Percentiles rank a stretch among this genome's conserved stretches.
These are phyloP conservation scores for Chaetodon auriga DNA, from an alignment of 2,113 vertebrate genomes.

Conservation along the genomic window DNA sequence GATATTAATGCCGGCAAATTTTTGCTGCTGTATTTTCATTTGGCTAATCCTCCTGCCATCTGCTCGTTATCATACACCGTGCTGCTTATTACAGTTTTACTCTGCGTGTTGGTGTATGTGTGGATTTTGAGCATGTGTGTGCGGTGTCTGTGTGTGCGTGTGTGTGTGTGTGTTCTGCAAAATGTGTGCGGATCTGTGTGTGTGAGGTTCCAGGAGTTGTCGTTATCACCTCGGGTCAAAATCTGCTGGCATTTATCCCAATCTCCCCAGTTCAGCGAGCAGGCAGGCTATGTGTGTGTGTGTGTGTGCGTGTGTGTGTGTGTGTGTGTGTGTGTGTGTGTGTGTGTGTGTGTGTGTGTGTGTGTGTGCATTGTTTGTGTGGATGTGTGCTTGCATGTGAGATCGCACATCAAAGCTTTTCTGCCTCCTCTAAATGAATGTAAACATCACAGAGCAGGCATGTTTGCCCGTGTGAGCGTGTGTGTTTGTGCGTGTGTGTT, in stretches of 20 bases:
- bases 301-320: conserved; percentile 13
- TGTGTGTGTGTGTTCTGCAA: background rate
- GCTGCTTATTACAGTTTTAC: conserved; percentile 66
- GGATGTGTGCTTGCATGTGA: conserved; percentile 29
- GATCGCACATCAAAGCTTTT: conserved; percentile 59
- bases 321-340: conserved; percentile 12
- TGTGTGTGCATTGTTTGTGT: conserved; percentile 1
- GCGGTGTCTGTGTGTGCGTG: background rate
- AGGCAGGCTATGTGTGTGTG: conserved; percentile 22
- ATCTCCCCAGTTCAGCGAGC: conserved; percentile 64
- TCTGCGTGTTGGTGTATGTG: conserved; percentile 29
- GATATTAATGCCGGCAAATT: conserved; percentile 85
- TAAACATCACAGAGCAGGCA: conserved; percentile 62
- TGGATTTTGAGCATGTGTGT: conserved; percentile 14
- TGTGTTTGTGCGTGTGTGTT: conserved; percentile 14
- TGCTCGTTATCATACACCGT: conserved; percentile 77
- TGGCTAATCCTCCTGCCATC: conserved; percentile 86
- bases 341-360: conserved; percentile 5
- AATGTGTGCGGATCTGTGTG: background rate
- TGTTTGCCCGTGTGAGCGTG: conserved; percentile 24
- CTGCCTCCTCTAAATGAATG: conserved; percentile 56
- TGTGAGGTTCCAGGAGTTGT: conserved; percentile 59
- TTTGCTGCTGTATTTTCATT: conserved; percentile 85
- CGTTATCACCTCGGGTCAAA: conserved; percentile 79
- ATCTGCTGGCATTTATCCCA: conserved; percentile 79